A percentile compares a stretch with the other conserved stretches of the same genome.
Conservation (phyloP, 1,140 invertebrate genomes). For the Watersipora subatra region DNA sequence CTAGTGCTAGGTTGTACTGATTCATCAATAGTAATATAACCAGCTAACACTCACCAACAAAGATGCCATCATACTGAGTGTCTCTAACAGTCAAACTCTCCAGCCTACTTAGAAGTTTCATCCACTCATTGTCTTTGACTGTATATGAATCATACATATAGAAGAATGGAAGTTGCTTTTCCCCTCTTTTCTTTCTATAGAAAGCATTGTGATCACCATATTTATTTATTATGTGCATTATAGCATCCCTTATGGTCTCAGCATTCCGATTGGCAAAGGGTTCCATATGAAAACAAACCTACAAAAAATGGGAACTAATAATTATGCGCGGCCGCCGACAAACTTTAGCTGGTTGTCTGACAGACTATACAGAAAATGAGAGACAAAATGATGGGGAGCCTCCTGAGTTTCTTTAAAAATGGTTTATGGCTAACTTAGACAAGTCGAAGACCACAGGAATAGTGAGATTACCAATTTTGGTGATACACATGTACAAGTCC, state of each 20-base stretch:
- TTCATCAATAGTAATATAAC: no score
- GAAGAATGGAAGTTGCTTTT: slow-evolving; percentile 33
- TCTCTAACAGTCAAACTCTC: slow-evolving; percentile 28
- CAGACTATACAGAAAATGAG: no score
- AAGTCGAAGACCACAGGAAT: no score
- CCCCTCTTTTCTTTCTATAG: slow-evolving; percentile 23
- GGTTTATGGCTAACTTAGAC: no score
- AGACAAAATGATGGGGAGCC: no score
- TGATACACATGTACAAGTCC: no score
- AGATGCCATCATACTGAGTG: slow-evolving; percentile 40
- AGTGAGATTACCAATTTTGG: no score
- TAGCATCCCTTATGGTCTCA: slow-evolving; percentile 24
- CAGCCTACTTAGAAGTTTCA: slow-evolving; percentile 24
- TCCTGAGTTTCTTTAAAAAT: no score
- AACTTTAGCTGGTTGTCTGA: no score
- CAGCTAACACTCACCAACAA: slow-evolving; percentile 36
- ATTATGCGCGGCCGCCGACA: not conserved
- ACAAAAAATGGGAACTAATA: slow-evolving; percentile 5
- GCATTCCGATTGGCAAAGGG: slow-evolving; percentile 39
- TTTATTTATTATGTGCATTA: slow-evolving; percentile 36
- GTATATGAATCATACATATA: slow-evolving; percentile 45
- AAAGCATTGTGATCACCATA: slow-evolving; percentile 43
- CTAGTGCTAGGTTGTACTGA: no score
- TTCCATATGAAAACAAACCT: slow-evolving; percentile 43
- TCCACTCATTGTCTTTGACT: slow-evolving; percentile 28